Evolutionary conservation across 1,140 invertebrate genomes (phyloP).

Genomic region (Drosophila arawakana): DNA sequence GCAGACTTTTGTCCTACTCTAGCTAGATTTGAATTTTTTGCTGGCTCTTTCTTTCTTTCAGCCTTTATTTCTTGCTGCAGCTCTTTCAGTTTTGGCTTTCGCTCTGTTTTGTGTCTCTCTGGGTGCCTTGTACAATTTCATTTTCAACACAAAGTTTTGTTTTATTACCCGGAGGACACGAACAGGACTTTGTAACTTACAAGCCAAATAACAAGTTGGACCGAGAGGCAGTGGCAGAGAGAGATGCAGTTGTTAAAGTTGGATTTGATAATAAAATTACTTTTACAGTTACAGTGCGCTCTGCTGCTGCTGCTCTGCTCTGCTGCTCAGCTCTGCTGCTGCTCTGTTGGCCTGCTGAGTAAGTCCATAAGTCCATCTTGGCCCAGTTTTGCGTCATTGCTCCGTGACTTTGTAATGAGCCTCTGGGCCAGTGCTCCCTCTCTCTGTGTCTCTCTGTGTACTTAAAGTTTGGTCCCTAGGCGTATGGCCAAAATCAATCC

Average conservation of each 20-base stretch:
- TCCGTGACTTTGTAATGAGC: slow-evolving; percentile 76
- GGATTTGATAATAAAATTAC: slow-evolving; percentile 83
- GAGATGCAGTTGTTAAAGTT: slow-evolving; percentile 78
- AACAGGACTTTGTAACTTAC: slow-evolving; percentile 83
- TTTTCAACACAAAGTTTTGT: slow-evolving; percentile 83
- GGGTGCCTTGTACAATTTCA: slow-evolving; percentile 73
- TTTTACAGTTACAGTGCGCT: slow-evolving; percentile 60
- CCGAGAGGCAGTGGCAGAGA: slow-evolving; percentile 40
- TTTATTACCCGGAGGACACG: slow-evolving; percentile 81
- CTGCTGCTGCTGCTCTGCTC: slow-evolving; percentile 4
- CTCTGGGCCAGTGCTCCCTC: slow-evolving; percentile 9
- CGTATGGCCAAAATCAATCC: slow-evolving; percentile 61
- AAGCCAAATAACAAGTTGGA: slow-evolving; percentile 82
- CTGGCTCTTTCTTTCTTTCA: slow-evolving; percentile 17
- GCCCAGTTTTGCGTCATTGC: slow-evolving; percentile 57
- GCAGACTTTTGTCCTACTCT: slow-evolving; percentile 10
- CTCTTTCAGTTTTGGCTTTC: slow-evolving; percentile 11
- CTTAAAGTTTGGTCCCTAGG: slow-evolving; percentile 21
- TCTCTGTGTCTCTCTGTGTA: slow-evolving; percentile 5
- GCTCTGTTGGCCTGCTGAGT: slow-evolving; percentile 23
- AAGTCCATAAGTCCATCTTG: slow-evolving; percentile 69
- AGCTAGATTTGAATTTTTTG: slow-evolving; percentile 8
- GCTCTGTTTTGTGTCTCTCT: slow-evolving; percentile 1
- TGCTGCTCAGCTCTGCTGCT: slow-evolving; percentile 1
- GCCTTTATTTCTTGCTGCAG: too few species aligned